phyloP scores from a whole-genome alignment of 2,888 invertebrate genomes.

The Syrista parreyssii region DNA sequence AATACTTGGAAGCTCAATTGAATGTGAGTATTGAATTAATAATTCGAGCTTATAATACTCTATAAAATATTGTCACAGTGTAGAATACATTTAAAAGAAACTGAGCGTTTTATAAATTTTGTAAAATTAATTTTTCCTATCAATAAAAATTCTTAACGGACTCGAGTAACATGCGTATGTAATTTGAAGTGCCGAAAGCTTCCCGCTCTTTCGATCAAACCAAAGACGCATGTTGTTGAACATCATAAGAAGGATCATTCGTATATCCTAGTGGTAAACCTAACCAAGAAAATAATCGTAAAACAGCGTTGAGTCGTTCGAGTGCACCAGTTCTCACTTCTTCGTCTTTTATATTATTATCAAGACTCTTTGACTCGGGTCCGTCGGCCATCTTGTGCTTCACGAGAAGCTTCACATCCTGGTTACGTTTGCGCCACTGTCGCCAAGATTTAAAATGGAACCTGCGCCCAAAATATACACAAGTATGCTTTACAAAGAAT shows the following conservation, averaged over 20 bases:
- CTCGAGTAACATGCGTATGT: background rate
- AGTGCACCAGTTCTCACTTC: background rate
- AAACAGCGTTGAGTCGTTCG: background rate
- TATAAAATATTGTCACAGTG: background rate
- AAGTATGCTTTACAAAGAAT: background rate
- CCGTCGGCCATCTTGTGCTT: constrained; percentile 32
- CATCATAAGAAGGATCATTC: constrained; percentile 30
- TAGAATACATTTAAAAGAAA: background rate
- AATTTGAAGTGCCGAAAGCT: background rate
- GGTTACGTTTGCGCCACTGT: constrained; percentile 54
- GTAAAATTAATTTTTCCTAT: background rate
- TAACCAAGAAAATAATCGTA: constrained; percentile 30
- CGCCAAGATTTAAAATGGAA: constrained; percentile 56
- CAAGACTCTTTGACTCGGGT: background rate
- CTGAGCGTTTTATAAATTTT: background rate
- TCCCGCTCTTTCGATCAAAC: constrained; percentile 25
- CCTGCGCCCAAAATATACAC: constrained; percentile 30
- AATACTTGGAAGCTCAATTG: background rate
- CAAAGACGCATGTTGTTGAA: constrained; percentile 36
- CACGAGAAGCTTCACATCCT: constrained; percentile 48
- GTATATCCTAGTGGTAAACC: constrained; percentile 26
- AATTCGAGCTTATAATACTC: background rate
- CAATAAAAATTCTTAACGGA: background rate
- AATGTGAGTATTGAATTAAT: background rate
- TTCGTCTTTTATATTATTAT: background rate